Evolutionary conservation across 2,113 vertebrate genomes (phyloP), one percentile per base, ranked within the genome.

Genomic region (Pangasianodon hypophthalmus): DNA sequence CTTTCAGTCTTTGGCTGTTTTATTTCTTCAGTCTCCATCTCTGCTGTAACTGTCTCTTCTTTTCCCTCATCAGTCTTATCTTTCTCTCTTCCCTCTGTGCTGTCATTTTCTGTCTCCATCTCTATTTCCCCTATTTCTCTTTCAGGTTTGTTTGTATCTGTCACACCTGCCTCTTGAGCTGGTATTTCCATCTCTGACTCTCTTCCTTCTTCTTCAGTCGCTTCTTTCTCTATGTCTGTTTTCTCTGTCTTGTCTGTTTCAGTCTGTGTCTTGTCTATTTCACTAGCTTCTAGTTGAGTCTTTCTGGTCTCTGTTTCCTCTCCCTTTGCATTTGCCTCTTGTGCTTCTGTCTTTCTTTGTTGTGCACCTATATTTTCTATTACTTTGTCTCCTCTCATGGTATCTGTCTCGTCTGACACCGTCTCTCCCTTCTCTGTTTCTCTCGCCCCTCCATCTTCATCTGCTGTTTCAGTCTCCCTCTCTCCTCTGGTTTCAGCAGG

Each of bases 401-500:
- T 75, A 29, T 87, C 32, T 29, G 85, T 58, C 2, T 44, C 11
- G 6, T 41, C 16, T 54, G 21, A 3, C 8, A 1, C 14, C 11
- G 8, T n/a, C 8, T 6, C 13, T 46, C 7, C 86, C 69, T 91
- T 92, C 41, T 32, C 84, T 80, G 90, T 92, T 44, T 92, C 86
- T 26, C 92, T 91, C 56, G 92, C 92, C 62, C 54, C 89, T 81
- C 26, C 90, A 21, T 91, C 87, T 26, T 84, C 82, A 52, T 91
- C 84, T 58, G 90, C 91, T 58, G 92, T 91, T 48, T 93, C 89
- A 29, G 88, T n/a, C n/a, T 91, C 87, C 14, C 8, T 41, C n/a
- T 88, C 80, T 44, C 90, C 91, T 64, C 90, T 90, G 37, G 11
- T 16, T 29, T 91, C 67, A 94, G 94, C 91, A 92, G 67, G 81